Conservation (phyloP, 2,888 invertebrate genomes). For the Melipona beecheii region DNA sequence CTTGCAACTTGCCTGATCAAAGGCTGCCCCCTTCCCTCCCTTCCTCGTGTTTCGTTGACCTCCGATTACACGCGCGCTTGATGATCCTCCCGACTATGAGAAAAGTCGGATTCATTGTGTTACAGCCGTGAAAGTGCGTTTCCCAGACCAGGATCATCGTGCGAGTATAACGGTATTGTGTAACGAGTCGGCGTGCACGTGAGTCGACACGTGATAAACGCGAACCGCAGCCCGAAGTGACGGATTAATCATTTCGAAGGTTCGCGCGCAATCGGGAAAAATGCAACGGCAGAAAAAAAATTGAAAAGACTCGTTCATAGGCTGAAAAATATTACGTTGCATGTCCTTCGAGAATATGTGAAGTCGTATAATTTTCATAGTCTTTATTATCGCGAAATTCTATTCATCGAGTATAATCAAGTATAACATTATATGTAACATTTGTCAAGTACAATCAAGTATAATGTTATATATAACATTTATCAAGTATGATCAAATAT, state of each 20-base stretch:
- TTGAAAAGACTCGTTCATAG: neutral
- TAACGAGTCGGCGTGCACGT: conserved; percentile 38
- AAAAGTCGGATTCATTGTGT: conserved; percentile 41
- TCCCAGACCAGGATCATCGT: conserved; percentile 34
- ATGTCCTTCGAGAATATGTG: neutral
- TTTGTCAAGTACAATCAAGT: too few relatives aligned
- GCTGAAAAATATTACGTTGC: neutral
- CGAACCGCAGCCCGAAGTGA: conserved; percentile 20
- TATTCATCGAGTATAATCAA: neutral
- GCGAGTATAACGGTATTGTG: conserved; percentile 52
- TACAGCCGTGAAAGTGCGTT: conserved; percentile 19
- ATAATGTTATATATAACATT: too few relatives aligned
- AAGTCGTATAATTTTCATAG: neutral
- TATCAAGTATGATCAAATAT: too few relatives aligned
- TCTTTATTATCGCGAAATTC: neutral
- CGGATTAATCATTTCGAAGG: conserved; percentile 26
- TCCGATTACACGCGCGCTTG: neutral
- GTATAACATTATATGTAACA: too few relatives aligned
- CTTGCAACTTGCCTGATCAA: too few relatives aligned
- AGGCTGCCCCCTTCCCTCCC: too few relatives aligned
- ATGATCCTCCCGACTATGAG: conserved; percentile 31
- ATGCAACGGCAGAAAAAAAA: neutral
- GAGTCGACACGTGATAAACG: conserved; percentile 39
- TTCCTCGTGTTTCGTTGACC: conserved; percentile 33
- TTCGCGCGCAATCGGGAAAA: neutral